Evolutionary conservation across 2,113 vertebrate genomes (phyloP).

Genomic region (Syrmaticus mikado): DNA sequence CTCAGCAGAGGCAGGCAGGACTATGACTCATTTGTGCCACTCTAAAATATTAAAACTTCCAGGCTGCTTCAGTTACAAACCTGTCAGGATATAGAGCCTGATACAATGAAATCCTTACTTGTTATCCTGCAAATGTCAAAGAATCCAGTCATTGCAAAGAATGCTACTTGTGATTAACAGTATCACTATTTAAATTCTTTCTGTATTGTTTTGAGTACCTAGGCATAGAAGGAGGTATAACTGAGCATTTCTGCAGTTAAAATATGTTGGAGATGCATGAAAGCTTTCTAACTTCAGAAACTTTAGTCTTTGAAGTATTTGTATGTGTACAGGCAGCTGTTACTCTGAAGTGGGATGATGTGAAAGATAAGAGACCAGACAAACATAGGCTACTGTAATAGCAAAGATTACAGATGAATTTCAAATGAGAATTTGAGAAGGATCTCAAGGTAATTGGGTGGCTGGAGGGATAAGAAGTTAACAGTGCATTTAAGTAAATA

Average conservation of each 20-base stretch:
- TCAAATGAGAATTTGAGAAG: neutral
- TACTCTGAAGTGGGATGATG: neutral
- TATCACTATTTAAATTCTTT: neutral
- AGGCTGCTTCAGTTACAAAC: constrained; percentile 54
- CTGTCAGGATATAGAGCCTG: constrained; percentile 19
- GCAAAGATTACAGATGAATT: neutral
- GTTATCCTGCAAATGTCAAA: neutral
- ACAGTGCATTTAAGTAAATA: neutral
- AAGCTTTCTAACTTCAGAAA: neutral
- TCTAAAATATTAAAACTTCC: constrained; percentile 67
- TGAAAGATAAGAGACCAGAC: neutral
- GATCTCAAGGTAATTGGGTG: neutral
- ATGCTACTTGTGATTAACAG: neutral
- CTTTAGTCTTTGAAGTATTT: neutral
- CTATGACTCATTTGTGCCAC: constrained; percentile 62
- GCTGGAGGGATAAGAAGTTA: neutral
- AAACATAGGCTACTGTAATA: neutral
- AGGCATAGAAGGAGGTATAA: neutral
- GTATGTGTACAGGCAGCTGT: neutral
- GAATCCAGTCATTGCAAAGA: constrained; percentile 9
- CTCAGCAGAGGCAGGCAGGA: neutral
- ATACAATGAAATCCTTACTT: constrained; percentile 33
- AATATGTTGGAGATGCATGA: neutral
- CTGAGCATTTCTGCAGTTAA: neutral
- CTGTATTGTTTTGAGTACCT: neutral